These are phyloP conservation scores for Koerneria pararmatus DNA, from an alignment of 2,888 invertebrate genomes.

Conservation along the genomic window DNA sequence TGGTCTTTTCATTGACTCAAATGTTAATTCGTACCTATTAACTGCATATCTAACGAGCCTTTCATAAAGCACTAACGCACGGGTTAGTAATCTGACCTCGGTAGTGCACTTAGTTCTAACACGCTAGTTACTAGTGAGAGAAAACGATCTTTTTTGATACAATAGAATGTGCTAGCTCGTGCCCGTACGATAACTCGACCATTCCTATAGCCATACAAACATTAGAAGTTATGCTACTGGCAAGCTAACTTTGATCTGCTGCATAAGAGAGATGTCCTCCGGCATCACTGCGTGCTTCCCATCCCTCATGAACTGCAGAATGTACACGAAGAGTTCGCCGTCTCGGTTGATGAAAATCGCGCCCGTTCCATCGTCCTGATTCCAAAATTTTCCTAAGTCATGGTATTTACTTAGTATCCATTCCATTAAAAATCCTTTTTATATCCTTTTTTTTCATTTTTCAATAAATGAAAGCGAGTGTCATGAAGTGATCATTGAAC, in stretches of 20 bases:
- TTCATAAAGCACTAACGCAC: no score
- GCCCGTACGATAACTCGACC: no score
- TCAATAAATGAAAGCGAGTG: no score
- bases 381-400: neutral
- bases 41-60: no score
- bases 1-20: no score
- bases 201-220: neutral
- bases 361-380: conserved; percentile 26
- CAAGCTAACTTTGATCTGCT: conserved; percentile 22
- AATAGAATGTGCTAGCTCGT: neutral
- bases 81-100: no score
- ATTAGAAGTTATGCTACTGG: conserved; percentile 13
- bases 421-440: no score
- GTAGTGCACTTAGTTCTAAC: conserved; percentile 12
- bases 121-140: neutral
- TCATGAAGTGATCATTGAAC: no score
- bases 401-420: no score
- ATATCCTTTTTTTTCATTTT: no score
- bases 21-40: no score
- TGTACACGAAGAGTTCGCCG: conserved; percentile 29
- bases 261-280: conserved; percentile 23
- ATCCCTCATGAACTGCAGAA: conserved; percentile 31
- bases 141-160: no score
- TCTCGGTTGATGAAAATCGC: conserved; percentile 30
- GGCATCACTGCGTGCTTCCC: conserved; percentile 27